Percentiles rank a stretch among this genome's conserved stretches.
Conservation (phyloP, 1,140 invertebrate species). For the Phymastichus coffea region DNA sequence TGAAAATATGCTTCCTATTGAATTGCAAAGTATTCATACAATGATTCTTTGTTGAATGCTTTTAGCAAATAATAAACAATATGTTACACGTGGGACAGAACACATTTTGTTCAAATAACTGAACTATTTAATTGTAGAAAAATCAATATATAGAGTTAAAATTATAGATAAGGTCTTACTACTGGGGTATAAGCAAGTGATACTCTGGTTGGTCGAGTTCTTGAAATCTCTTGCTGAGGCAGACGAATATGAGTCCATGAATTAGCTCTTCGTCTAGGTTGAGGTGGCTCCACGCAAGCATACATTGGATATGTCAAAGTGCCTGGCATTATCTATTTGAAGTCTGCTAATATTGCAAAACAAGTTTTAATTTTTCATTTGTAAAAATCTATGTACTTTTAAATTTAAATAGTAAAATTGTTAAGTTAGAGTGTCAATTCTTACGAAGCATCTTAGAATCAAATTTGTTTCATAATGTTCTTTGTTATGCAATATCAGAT, state of each 20-base stretch:
- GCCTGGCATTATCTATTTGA: conserved; percentile 46
- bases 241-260: conserved; percentile 43
- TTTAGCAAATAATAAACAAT: too few species aligned
- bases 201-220: conserved; percentile 37
- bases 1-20: too few species aligned
- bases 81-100: too few species aligned
- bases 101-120: too few species aligned
- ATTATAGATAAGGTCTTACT: conserved; percentile 10
- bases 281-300: conserved; percentile 45
- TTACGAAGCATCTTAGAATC: too few species aligned
- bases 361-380: conserved; percentile 5
- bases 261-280: conserved; percentile 45
- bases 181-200: conserved; percentile 31
- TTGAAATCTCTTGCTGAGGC: conserved; percentile 24
- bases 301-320: conserved; percentile 53
- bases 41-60: too few species aligned
- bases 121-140: too few species aligned
- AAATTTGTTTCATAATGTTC: too few species aligned
- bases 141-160: not conserved
- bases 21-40: too few species aligned
- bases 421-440: too few species aligned
- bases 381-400: not conserved
- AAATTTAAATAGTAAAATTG: not conserved
- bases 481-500: too few species aligned
- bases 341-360: not conserved